Evolutionary conservation across 2,888 invertebrate genomes (phyloP).

Genomic region (Xylophagus ater): DNA sequence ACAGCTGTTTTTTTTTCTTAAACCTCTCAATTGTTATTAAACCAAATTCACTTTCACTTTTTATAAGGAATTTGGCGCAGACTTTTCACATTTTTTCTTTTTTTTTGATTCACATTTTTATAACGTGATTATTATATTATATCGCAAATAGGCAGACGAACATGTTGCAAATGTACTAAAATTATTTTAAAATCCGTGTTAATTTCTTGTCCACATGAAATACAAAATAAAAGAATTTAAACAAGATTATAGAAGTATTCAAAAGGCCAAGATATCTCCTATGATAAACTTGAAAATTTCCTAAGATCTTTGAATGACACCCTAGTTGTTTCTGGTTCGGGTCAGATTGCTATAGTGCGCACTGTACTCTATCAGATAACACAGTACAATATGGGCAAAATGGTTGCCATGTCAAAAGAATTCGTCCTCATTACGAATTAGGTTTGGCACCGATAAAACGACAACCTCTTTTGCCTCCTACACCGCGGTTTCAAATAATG

Average conservation of each 20-base stretch:
- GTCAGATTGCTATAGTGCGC: slow-evolving; percentile 7
- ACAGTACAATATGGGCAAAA: slow-evolving; percentile 18
- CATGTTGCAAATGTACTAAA: slow-evolving; percentile 12
- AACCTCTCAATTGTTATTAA: too few relatives aligned
- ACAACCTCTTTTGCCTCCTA: too few relatives aligned
- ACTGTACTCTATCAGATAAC: slow-evolving; percentile 20
- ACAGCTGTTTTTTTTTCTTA: too few relatives aligned
- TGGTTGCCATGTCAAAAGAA: slow-evolving; percentile 15
- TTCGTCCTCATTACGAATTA: too few relatives aligned
- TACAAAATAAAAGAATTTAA: slow-evolving; percentile 13
- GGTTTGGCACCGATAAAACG: too few relatives aligned
- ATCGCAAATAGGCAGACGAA: slow-evolving; percentile 11
- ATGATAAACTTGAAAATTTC: slow-evolving; percentile 12
- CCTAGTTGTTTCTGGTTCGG: slow-evolving; percentile 10
- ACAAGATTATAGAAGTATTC: slow-evolving; percentile 13
- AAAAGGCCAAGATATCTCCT: slow-evolving; percentile 14
- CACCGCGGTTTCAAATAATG: too few relatives aligned
- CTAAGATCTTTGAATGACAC: slow-evolving; percentile 14
- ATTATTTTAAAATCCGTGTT: slow-evolving; percentile 11
- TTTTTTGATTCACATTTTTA: too few relatives aligned
- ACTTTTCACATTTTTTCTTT: too few relatives aligned
- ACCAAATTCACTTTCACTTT: too few relatives aligned
- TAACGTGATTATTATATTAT: too few relatives aligned
- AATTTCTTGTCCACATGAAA: slow-evolving; percentile 14
- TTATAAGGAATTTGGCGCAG: too few relatives aligned